phyloP scores from a whole-genome alignment of 2,888 invertebrate genomes.

The Cryptocephalus moraei region DNA sequence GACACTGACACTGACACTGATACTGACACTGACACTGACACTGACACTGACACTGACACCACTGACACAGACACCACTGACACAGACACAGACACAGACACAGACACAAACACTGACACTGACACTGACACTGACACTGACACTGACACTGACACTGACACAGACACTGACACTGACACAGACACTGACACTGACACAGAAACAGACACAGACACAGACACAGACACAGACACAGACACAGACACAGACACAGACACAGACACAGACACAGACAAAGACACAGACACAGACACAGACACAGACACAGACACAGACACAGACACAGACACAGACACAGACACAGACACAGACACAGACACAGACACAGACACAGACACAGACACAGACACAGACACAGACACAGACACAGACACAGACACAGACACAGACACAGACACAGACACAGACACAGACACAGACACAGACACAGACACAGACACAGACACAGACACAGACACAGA shows the following conservation, averaged over 20 bases:
- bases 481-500: not conserved
- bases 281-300: not conserved
- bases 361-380: not conserved
- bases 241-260: not conserved
- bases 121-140: too few species aligned
- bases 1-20: too few species aligned
- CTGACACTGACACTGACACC: too few species aligned
- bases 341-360: not conserved
- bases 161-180: not conserved
- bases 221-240: not conserved
- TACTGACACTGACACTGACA: too few species aligned
- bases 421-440: not conserved
- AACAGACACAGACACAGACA: too few species aligned
- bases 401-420: not conserved
- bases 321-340: not conserved
- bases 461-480: not conserved
- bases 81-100: too few species aligned
- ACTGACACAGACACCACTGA: too few species aligned
- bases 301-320: not conserved
- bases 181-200: not conserved
- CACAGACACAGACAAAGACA: too few species aligned
- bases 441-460: not conserved
- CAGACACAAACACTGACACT: too few species aligned
- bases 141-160: too few species aligned
- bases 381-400: not conserved